Evolutionary conservation across 2,797 vertebrate genomes (phyloP), one percentile per base, ranked within the genome.

Genomic region (Ceyx erithaca): DNA sequence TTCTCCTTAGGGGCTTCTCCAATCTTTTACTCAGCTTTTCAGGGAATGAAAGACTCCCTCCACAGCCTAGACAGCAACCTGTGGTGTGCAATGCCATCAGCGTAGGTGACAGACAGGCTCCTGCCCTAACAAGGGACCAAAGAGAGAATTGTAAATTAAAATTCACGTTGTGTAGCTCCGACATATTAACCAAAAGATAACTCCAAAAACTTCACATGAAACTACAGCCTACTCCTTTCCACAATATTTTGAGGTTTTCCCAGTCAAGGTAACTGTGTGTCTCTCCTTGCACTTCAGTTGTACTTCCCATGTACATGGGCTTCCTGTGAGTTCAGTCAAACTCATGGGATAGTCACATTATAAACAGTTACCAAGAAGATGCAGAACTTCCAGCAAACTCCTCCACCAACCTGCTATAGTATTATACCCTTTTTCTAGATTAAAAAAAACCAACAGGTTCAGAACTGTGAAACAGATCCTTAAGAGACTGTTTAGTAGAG

Each of bases 291-390:
- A 67, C 40, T 45, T 68, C 40, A 90, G 35, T 13, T 84, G 30
- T 43, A 57, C 16, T 31, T 51, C 12, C 26, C 40, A 25, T n/a
- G 3, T 22, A n/a, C 4, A 4, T 1, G 2, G 3, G 26, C 19
- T 90, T 90, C 33, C 76, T 15, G 4, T 3, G 26, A 31, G 31
- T 58, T 55, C 67, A 73, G 26, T 14, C 31, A 45, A 62, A 80
- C 26, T 49, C 4, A n/a, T 1, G 10, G 20, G n/a, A 67, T 16
- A 58, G 62, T 23, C 63, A n/a, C 30, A 20, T 37, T 40, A 33
- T 11, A 49, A 93, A 51, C 7, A 41, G n/a, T 43, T 63, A 58
- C 10, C 4, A 48, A 54, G 55, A 79, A 78, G 75, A 59, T 8
- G 30, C 31, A 85, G 35, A 52, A 73, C 48, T 80, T 73, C 7